A percentile compares a stretch with the other conserved stretches of the same genome.
Evolutionary conservation across 2,888 invertebrate genomes (phyloP).

Genomic region (Platycheirus albimanus): DNA sequence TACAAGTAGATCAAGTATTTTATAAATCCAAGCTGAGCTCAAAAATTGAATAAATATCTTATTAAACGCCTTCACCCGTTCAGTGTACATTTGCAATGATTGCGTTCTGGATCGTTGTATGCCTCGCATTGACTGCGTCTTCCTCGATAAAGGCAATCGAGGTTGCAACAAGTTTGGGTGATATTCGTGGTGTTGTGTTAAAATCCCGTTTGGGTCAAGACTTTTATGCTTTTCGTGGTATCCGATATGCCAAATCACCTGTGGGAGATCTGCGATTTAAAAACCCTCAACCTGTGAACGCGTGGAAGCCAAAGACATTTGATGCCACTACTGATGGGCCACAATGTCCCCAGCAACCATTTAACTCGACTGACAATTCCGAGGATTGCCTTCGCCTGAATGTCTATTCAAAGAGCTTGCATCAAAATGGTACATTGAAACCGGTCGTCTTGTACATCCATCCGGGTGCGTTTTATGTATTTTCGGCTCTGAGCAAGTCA

Average conservation of each 20-base stretch:
- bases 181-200: conserved; percentile 77
- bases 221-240: conserved; percentile 80
- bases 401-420: conserved; percentile 83
- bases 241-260: conserved; percentile 80
- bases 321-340: conserved; percentile 85
- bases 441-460: conserved; percentile 88
- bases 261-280: conserved; percentile 78
- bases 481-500: conserved; percentile 84
- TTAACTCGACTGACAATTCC: conserved; percentile 78
- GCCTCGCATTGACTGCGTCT: not conserved
- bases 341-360: conserved; percentile 83
- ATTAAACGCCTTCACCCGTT: not conserved
- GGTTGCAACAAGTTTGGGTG: conserved; percentile 78
- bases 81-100: conserved; percentile 6
- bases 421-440: conserved; percentile 51
- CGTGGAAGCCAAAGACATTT: conserved; percentile 83
- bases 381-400: conserved; percentile 86
- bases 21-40: not conserved
- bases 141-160: conserved; percentile 62
- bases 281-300: conserved; percentile 82
- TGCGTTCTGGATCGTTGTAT: conserved; percentile 4
- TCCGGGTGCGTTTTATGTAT: conserved; percentile 86
- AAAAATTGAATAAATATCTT: not conserved
- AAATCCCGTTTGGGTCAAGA: conserved; percentile 76
- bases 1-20: not conserved